Evolutionary conservation across 92 coral and sea anemone genomes (phyloP).

Genomic region (Palythoa grandis): DNA sequence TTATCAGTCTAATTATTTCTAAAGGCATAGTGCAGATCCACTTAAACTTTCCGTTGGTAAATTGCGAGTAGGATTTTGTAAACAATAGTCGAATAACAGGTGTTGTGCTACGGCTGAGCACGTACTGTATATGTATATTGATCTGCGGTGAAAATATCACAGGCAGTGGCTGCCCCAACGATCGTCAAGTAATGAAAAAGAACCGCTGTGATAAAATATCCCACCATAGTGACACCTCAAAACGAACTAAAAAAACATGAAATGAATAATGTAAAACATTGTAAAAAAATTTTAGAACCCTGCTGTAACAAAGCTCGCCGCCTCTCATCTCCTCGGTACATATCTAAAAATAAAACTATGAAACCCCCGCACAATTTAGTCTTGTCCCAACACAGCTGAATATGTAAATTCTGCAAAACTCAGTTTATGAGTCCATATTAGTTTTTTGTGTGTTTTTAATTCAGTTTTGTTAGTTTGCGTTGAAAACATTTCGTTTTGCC

Average conservation of each 20-base stretch:
- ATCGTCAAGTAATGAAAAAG: not conserved
- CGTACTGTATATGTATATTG: not conserved
- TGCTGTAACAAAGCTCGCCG: not conserved
- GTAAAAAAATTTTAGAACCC: not conserved
- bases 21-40: not conserved
- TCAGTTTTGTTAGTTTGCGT: no score
- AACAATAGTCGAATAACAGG: not conserved
- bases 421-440: no score
- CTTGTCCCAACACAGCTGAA: no score
- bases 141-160: not conserved
- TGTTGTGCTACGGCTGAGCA: not conserved
- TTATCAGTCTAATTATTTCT: constrained; percentile 1
- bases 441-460: no score
- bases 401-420: no score
- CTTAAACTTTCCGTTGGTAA: constrained; percentile 12
- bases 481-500: no score
- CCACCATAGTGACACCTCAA: not conserved
- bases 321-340: not conserved
- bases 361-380: no score
- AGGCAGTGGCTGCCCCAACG: not conserved
- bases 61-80: constrained; percentile 3
- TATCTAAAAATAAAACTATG: no score
- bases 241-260: not conserved
- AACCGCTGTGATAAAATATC: not conserved
- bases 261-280: not conserved